These are phyloP conservation scores for Lonchura striata DNA, from an alignment of 2,113 vertebrate genomes.

Conservation along the genomic window DNA sequence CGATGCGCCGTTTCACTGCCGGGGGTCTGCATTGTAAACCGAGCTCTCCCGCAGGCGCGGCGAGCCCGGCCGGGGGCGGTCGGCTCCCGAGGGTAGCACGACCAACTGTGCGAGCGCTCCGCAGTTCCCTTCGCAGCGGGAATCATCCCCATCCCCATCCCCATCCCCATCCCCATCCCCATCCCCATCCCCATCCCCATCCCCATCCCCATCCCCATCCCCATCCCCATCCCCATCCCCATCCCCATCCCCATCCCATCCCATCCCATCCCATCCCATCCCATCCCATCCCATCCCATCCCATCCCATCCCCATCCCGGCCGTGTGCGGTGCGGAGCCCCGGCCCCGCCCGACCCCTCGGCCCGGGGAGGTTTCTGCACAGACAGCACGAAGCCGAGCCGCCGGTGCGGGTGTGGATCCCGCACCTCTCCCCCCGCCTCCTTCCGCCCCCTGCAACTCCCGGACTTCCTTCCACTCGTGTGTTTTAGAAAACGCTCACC, in stretches of 20 bases:
- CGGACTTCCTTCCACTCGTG: not conserved
- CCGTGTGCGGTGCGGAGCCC: no score
- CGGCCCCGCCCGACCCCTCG: not conserved
- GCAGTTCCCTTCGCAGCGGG: not conserved
- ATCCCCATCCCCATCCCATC: no score
- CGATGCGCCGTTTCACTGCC: rapidly evolving
- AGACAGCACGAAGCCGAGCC: not conserved
- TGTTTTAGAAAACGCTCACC: not conserved
- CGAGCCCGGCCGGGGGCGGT: not conserved
- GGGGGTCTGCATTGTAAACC: rapidly evolving
- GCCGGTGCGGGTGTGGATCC: not conserved
- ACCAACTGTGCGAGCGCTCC: not conserved
- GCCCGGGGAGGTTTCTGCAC: not conserved
- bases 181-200: no score
- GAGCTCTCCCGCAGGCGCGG: rapidly evolving
- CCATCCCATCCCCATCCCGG: not conserved
- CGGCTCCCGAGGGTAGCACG: not conserved
- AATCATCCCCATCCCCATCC: not conserved
- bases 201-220: no score
- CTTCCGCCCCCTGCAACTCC: no score
- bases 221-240: no score
- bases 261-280: no score
- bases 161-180: no score
- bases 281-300: no score
- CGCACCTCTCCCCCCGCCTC: not conserved